Conservation (phyloP, 2,113 vertebrate species). For the Montifringilla adamsi region DNA sequence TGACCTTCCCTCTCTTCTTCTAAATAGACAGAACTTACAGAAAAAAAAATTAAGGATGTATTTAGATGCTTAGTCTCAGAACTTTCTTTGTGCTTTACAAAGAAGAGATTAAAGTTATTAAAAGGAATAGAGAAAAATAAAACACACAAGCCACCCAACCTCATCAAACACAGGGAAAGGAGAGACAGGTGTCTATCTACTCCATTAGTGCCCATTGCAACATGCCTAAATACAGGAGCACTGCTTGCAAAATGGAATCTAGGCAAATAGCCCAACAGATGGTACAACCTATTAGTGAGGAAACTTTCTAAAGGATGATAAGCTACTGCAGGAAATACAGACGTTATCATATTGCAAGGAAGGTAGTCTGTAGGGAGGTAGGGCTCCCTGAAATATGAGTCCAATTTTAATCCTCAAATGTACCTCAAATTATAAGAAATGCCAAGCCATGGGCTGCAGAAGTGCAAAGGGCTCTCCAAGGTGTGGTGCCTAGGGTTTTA, state of each 20-base stretch:
- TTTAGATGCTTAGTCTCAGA: not conserved
- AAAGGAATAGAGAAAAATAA: not conserved
- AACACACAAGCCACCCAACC: not conserved
- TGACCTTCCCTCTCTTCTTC: not conserved
- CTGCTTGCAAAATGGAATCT: slow-evolving; percentile 7
- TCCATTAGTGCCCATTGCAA: not conserved
- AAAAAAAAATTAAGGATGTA: not conserved
- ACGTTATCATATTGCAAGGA: not conserved
- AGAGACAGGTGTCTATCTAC: not conserved
- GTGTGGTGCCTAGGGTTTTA: not conserved
- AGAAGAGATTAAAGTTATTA: not conserved
- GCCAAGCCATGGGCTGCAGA: not conserved
- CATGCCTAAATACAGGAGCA: not conserved
- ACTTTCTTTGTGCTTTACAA: not conserved
- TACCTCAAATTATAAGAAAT: not conserved
- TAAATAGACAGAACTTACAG: not conserved
- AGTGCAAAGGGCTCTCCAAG: not conserved
- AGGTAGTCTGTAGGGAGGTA: not conserved
- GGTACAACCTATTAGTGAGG: slow-evolving; percentile 17
- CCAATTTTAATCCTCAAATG: not conserved
- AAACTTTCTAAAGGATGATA: slow-evolving; percentile 25
- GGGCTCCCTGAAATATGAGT: not conserved
- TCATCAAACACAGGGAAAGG: not conserved
- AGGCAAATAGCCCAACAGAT: slow-evolving; percentile 56
- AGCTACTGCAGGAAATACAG: not conserved